phyloP scores from a whole-genome alignment of 2,888 invertebrate genomes.

The Euphydryas editha region DNA sequence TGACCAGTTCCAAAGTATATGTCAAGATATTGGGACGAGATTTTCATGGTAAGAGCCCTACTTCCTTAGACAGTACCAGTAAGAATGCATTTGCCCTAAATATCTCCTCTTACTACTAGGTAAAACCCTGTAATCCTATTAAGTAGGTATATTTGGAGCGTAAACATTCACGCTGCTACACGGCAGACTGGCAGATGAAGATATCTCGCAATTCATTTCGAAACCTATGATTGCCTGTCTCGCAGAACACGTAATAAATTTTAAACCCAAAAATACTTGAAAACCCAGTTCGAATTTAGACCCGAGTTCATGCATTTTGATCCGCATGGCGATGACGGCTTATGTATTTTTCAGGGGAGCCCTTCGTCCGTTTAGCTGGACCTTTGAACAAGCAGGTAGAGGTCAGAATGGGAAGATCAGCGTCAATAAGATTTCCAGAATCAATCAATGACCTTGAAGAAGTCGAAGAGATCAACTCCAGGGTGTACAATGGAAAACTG shows the following conservation, averaged over 20 bases:
- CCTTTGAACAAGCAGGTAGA: constrained; percentile 61
- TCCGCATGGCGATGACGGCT: too few species aligned
- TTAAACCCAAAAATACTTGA: too few species aligned
- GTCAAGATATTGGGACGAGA: constrained; percentile 74
- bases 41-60: constrained; percentile 56
- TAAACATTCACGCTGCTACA: too few species aligned
- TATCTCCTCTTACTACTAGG: too few species aligned
- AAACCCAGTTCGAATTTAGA: too few species aligned
- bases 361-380: constrained; percentile 69
- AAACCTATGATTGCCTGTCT: too few species aligned
- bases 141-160: too few species aligned
- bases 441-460: constrained; percentile 58
- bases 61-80: background rate
- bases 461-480: constrained; percentile 57
- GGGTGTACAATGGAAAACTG: constrained; percentile 49
- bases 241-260: background rate
- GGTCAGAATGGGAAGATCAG: constrained; percentile 64
- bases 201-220: too few species aligned
- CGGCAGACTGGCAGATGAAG: too few species aligned
- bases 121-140: too few species aligned
- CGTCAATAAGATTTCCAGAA: constrained; percentile 59
- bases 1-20: constrained; percentile 63
- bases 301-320: too few species aligned
- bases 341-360: constrained; percentile 60
- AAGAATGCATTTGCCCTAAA: background rate